Conservation (phyloP, 2,888 invertebrate species). For the Xanthostigma xanthostigma region DNA sequence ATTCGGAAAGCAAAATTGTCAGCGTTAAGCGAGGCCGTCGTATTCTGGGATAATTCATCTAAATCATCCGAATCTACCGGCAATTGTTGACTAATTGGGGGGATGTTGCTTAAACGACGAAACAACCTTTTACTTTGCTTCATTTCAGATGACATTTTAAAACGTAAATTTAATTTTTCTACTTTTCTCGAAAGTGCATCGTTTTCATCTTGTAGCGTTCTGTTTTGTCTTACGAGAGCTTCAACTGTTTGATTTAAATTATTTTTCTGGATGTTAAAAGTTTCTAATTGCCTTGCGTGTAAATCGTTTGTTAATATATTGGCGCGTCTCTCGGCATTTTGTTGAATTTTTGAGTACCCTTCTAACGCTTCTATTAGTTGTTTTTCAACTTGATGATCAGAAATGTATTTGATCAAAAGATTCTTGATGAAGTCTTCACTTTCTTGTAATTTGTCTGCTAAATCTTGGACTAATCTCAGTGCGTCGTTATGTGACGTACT, state of each 20-base stretch:
- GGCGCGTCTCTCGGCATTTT: not conserved
- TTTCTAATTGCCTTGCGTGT: not conserved
- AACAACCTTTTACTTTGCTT: no score
- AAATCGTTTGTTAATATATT: not conserved
- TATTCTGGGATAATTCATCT: not conserved
- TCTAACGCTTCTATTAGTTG: not conserved
- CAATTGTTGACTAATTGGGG: no score
- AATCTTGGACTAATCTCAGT: not conserved
- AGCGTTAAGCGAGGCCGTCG: not conserved
- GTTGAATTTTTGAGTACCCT: not conserved
- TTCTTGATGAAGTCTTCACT: not conserved
- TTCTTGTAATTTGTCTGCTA: not conserved
- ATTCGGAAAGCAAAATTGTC: not conserved
- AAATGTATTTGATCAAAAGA: not conserved
- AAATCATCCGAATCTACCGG: no score
- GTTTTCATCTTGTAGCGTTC: not conserved
- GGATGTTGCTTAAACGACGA: no score
- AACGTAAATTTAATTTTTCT: not conserved
- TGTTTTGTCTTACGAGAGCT: not conserved
- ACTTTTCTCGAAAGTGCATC: not conserved
- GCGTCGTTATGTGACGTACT: not conserved
- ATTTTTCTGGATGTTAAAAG: not conserved
- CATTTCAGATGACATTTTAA: not conserved
- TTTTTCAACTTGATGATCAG: not conserved
- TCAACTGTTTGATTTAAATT: not conserved